Percentiles rank a stretch among this genome's conserved stretches.
Conservation (phyloP, 2,113 vertebrate genomes). For the Ceyx cyanopectus region DNA sequence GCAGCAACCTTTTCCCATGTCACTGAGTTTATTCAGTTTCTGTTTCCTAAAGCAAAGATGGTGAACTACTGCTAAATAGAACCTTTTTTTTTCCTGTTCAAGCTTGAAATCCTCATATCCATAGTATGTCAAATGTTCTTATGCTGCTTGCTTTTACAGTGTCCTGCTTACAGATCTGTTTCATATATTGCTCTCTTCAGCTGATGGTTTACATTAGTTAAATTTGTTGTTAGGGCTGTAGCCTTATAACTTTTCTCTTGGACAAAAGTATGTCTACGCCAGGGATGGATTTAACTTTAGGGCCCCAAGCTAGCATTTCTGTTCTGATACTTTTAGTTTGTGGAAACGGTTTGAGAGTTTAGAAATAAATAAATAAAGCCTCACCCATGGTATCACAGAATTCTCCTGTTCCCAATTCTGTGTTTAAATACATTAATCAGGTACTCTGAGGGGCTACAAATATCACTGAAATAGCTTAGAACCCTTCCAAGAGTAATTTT, state of each 20-base stretch:
- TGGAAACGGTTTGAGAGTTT: neutral
- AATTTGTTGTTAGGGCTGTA: neutral
- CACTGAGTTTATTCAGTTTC: neutral
- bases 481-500: neutral
- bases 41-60: neutral
- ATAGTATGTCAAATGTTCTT: neutral
- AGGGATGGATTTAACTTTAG: neutral
- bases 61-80: neutral
- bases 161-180: neutral
- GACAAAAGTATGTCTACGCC: neutral
- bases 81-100: neutral
- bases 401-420: neutral
- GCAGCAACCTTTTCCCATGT: neutral
- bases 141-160: neutral
- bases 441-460: neutral
- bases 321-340: neutral
- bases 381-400: neutral
- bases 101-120: neutral
- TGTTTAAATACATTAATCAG: neutral
- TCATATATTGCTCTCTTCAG: fast-evolving
- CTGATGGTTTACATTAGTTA: neutral
- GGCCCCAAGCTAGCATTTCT: neutral
- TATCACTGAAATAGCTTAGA: neutral
- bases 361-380: neutral
- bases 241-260: neutral